phyloP scores from a whole-genome alignment of 2,113 vertebrate genomes.

The Megatriorchis doriae region DNA sequence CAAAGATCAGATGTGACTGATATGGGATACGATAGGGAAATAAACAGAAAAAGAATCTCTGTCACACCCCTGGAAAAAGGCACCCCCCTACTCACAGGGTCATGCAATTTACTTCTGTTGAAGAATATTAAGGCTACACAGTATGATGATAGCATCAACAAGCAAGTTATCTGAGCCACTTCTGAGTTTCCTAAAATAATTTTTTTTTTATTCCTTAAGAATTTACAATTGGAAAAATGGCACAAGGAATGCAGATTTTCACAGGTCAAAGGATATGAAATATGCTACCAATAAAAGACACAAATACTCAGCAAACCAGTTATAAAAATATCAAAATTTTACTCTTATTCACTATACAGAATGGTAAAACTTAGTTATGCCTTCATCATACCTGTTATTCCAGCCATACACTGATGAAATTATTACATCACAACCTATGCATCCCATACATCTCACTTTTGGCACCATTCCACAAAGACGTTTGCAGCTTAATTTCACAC shows the following conservation, averaged over 20 bases:
- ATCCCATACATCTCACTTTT: neutral
- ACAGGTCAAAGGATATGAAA: neutral
- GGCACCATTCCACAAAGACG: neutral
- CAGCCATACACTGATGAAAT: neutral
- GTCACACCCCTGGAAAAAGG: neutral
- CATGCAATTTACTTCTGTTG: neutral
- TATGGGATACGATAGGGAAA: rapidly evolving
- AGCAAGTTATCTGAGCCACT: neutral
- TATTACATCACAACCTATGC: neutral
- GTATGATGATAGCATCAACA: neutral
- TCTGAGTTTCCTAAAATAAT: neutral
- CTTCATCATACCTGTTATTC: neutral
- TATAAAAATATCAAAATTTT: neutral
- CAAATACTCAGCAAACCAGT: neutral
- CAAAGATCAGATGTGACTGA: neutral
- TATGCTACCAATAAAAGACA: neutral
- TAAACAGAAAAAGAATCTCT: neutral
- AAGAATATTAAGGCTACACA: neutral
- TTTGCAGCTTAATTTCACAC: neutral
- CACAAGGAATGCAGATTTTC: neutral
- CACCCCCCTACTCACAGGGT: neutral
- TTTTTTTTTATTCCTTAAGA: neutral
- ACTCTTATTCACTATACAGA: neutral
- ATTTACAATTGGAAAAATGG: neutral
- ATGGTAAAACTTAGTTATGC: neutral